These are phyloP conservation scores for Capreolus pygargus DNA, from an alignment of 2,113 vertebrate species.

Conservation along the genomic window DNA sequence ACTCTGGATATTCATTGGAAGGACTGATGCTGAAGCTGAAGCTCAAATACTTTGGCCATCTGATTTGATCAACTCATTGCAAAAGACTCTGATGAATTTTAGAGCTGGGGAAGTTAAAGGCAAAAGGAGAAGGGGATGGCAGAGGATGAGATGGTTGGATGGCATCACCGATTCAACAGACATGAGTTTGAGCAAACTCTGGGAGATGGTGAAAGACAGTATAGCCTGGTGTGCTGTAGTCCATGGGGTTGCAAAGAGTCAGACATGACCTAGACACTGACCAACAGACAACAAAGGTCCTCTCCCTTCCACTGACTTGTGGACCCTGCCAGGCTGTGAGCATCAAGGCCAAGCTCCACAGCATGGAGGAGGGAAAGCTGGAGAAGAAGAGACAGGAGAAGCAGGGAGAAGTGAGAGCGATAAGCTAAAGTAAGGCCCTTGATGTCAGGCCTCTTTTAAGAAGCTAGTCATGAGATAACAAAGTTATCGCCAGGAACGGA, in stretches of 20 bases:
- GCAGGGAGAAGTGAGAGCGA: constrained; percentile 77
- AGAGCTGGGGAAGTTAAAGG: neutral
- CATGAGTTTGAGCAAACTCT: neutral
- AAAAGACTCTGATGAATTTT: neutral
- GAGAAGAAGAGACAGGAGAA: neutral
- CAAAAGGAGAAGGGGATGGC: neutral
- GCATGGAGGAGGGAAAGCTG: neutral
- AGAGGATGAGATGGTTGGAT: neutral
- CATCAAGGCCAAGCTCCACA: neutral
- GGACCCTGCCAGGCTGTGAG: neutral
- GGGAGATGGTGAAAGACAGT: neutral
- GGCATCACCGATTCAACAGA: neutral
- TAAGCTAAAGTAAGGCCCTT: constrained; percentile 88
- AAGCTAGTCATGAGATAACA: constrained; percentile 91
- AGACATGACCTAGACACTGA: neutral
- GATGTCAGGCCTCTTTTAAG: constrained; percentile 96
- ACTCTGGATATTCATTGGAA: neutral
- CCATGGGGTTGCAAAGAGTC: neutral
- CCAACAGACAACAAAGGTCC: neutral
- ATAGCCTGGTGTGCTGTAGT: neutral
- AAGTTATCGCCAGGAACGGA: constrained; percentile 93
- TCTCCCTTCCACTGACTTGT: neutral
- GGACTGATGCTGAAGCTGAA: neutral
- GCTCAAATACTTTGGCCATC: neutral
- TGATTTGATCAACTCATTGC: neutral